phyloP scores from a whole-genome alignment of 2,797 vertebrate species.

The Eupleurogrammus muticus region DNA sequence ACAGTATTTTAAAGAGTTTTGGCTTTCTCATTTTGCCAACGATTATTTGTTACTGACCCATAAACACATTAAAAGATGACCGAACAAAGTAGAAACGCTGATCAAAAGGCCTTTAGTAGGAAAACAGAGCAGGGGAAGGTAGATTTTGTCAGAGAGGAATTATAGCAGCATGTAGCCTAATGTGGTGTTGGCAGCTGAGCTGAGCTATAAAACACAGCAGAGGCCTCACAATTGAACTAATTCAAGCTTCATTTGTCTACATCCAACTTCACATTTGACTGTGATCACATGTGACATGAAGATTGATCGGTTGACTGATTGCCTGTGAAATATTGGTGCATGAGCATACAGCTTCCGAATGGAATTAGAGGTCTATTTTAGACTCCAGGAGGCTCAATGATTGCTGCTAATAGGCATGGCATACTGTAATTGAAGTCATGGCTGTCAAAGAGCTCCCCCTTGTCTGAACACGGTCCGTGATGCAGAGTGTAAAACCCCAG shows the following conservation, averaged over 20 bases:
- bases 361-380: slow-evolving; percentile 11
- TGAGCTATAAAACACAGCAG: neutral
- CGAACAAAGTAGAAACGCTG: neutral
- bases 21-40: too few species aligned
- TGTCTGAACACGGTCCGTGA: slow-evolving; percentile 29
- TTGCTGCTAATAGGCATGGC: slow-evolving; percentile 16
- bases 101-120: neutral
- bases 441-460: slow-evolving; percentile 29
- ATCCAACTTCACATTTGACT: neutral
- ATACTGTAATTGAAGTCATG: slow-evolving; percentile 32
- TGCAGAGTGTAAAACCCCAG: slow-evolving; percentile 33
- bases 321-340: neutral
- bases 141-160: neutral
- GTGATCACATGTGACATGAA: too few species aligned
- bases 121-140: neutral
- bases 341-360: neutral
- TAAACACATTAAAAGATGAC: slow-evolving; percentile 11
- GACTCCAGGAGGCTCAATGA: slow-evolving; percentile 10
- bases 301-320: too few species aligned
- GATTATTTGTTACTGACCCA: too few species aligned
- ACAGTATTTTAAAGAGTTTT: too few species aligned
- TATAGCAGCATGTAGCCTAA: neutral
- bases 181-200: neutral
- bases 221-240: neutral
- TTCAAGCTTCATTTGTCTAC: neutral